Evolutionary conservation across 2,888 invertebrate species (phyloP).

Genomic region (Hedya salicella): DNA sequence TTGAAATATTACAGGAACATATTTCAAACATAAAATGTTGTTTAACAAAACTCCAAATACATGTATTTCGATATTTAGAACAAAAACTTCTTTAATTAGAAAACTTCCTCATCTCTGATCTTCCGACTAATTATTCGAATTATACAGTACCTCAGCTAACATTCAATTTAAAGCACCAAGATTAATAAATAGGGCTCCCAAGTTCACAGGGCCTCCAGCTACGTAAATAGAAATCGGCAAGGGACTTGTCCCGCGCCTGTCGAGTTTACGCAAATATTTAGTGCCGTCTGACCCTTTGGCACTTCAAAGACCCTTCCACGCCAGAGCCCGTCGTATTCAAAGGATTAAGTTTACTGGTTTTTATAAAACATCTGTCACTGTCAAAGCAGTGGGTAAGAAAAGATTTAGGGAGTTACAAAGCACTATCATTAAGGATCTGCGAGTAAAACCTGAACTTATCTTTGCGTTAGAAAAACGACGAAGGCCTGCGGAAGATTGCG

Average conservation of each 20-base stretch:
- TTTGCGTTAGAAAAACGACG: conserved; percentile 34
- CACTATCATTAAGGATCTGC: conserved; percentile 15
- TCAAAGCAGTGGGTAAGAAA: conserved; percentile 14
- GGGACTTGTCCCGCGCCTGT: conserved; percentile 17
- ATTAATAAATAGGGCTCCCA: conserved; percentile 13
- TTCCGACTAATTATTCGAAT: conserved; percentile 10
- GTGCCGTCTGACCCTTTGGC: conserved; percentile 41
- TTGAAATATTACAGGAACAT: too few relatives aligned
- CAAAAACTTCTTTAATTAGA: background rate
- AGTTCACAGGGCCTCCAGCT: conserved; percentile 2
- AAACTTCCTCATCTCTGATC: background rate
- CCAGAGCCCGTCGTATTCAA: conserved; percentile 1
- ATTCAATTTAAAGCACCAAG: conserved; percentile 3
- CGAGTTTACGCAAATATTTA: conserved; percentile 36
- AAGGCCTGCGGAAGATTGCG: conserved; percentile 18
- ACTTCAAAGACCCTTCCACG: conserved; percentile 26
- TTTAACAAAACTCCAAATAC: background rate
- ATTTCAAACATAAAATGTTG: background rate
- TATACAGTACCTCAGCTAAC: conserved; percentile 5
- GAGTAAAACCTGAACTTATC: conserved; percentile 18
- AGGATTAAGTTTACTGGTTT: conserved; percentile 21
- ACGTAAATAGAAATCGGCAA: conserved; percentile 26
- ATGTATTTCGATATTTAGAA: background rate
- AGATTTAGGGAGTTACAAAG: conserved; percentile 19
- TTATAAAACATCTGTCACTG: conserved; percentile 35